Evolutionary conservation across 2,888 invertebrate genomes (phyloP), one percentile per base, ranked within the genome.

Genomic region (Subacronicta megacephala): DNA sequence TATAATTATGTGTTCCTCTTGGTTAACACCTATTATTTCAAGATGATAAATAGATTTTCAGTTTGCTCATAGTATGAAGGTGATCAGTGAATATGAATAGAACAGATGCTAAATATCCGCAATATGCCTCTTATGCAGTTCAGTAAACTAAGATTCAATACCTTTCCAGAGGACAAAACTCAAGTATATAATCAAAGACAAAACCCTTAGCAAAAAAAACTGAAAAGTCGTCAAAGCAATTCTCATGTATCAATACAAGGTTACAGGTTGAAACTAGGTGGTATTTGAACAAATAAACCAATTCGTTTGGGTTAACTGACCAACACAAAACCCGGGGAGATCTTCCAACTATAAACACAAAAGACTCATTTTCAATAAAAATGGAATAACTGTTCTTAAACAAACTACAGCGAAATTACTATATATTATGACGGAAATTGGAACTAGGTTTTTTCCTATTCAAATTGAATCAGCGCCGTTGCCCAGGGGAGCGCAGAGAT

Each of bases 381-480:
- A 44, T 45, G 23, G 45, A 38, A 57, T 50, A 62, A 55, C 43
- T 56, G 71, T 52, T 55, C 53, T 46, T 58, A 47, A 37, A 55
- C 42, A 35, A 70, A 69, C 67, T 67, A 62, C 54, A 58, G 61
- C 63, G 73, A 64, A 78, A 80, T 73, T 62, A 74, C 61, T 59
- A 38, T 69, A 72, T 59, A 62, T 73, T 81, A 79, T 73, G 46
- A 26, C 26, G 10, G 26, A 10, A 26, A 7, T 26, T 2, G 41
- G 62, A 46, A 38, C 55, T 44, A 42, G 43, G 62, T 73, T 84
- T 85, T 87, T 86, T 81, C 69, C 76, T 69, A 82, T 85, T 83
- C 77, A 81, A 88, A 86, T 88, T 84, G 81, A 84, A 84, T 85
- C 78, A 50, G 76, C 72, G 67, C 78, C 72, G 56, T 40, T 50